These are phyloP conservation scores for Planiliza haematocheilus DNA, from an alignment of 2,113 vertebrate species.

Conservation along the genomic window DNA sequence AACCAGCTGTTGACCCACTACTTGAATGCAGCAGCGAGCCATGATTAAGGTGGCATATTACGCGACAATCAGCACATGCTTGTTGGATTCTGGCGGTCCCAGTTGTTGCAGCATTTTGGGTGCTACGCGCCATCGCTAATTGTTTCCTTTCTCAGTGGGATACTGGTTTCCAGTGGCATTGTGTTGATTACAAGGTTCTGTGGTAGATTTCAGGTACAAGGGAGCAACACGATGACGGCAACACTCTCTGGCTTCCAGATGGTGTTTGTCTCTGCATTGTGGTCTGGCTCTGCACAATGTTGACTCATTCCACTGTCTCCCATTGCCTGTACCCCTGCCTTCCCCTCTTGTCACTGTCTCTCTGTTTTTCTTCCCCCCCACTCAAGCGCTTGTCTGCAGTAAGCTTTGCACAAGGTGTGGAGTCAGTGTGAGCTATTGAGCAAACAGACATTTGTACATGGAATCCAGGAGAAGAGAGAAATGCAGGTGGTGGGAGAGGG, in stretches of 20 bases:
- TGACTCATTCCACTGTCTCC: constrained; percentile 57
- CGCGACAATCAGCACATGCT: constrained; percentile 32
- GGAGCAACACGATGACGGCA: constrained; percentile 5
- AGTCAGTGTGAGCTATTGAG: constrained; percentile 41
- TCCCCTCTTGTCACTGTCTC: constrained; percentile 15
- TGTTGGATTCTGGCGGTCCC: constrained; percentile 15
- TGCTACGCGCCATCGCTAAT: constrained; percentile 36
- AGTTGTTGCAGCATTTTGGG: constrained; percentile 34
- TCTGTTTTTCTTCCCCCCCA: constrained; percentile 6
- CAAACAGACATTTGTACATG: constrained; percentile 43
- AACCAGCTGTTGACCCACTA: constrained; percentile 55
- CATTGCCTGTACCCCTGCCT: constrained; percentile 10
- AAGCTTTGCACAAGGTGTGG: constrained; percentile 45
- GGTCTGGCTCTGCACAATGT: constrained; percentile 36
- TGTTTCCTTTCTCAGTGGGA: constrained; percentile 44
- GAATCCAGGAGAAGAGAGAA: constrained; percentile 24
- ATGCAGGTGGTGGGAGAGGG: constrained; percentile 14
- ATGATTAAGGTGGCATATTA: constrained; percentile 30
- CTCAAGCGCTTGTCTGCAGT: constrained; percentile 28
- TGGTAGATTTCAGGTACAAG: constrained; percentile 45
- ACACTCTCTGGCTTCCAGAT: constrained; percentile 57
- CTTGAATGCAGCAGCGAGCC: constrained; percentile 33
- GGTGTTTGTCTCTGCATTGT: constrained; percentile 57
- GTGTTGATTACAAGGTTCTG: constrained; percentile 56
- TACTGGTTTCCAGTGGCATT: constrained; percentile 26